Base-by-base conservation (phyloP, 1,140 invertebrate species). In the Cyclargus thomasi region DNA sequence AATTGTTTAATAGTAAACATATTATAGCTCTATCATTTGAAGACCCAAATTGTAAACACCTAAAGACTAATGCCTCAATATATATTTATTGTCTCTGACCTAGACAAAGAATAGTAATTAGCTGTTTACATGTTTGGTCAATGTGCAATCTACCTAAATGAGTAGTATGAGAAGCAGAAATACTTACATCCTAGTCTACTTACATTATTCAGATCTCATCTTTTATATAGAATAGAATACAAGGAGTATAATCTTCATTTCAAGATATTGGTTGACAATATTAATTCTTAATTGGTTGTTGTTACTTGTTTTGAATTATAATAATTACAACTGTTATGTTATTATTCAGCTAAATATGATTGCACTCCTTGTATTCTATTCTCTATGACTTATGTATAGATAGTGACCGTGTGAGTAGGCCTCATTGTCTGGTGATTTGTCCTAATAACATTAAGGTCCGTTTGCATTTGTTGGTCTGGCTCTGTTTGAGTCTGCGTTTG, bases 331-430 rank as follows among this genome's bases (percentile, higher is more conserved):
- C 29, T 29, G 0, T 29, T 6, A 29, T 29, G 29, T 29, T 29
- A 47, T 47, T 47, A 47, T 47, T 47, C 39, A 11, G 14, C 39
- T 11, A 47, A 47, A 47, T 47, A 47, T 8, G 39, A 47, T 47
- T 47, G 39, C 14, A 47, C 39, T 47, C 39, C 39, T 47, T 47
- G 39, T 47, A 47, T 47, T 47, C 39, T 47, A 47, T 47, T 47
- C 39, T 39, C 21, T 64, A 65, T 59, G 2, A 20, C 55, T 21
- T 81, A 82, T 53, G 86, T 83, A 68, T 85, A 86, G 67, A 88
- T 86, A 53, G 86, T 86, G 22, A 88, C 79, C 64, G 84, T 86
- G 53, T 88, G 86, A 39, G 83, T 80, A 1, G 79, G 80, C 73
- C 83, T 76, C 16, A 86, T 74, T 63, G 81, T 79, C 65, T 81